Conservation (phyloP, 2,888 invertebrate species). For the Mesorhabditis spiculigera region DNA sequence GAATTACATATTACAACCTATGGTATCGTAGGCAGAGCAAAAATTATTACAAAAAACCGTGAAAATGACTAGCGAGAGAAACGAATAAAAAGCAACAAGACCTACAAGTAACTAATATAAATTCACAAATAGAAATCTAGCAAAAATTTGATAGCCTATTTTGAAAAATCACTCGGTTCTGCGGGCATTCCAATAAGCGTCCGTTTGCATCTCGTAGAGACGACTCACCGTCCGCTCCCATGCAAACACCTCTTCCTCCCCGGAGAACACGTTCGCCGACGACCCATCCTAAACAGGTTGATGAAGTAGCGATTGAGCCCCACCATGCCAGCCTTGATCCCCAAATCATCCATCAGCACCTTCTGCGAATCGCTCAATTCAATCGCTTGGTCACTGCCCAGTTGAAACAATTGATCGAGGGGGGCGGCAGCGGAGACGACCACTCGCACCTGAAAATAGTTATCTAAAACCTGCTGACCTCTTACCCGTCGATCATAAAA, state of each 20-base stretch:
- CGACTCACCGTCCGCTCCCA: constrained; percentile 89
- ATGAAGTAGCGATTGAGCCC: constrained; percentile 21
- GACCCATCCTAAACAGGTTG: constrained; percentile 68
- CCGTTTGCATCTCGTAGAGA: constrained; percentile 90
- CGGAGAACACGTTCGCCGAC: constrained; percentile 86
- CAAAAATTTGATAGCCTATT: no score
- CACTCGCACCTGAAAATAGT: constrained; percentile 68
- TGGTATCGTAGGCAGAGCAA: no score
- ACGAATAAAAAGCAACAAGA: no score
- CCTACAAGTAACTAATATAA: no score
- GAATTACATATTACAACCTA: no score
- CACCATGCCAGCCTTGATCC: constrained; percentile 66
- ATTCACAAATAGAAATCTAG: no score
- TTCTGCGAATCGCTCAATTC: constrained; percentile 74
- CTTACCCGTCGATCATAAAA: constrained; percentile 84
- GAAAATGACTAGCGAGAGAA: no score
- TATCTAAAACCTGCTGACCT: background rate
- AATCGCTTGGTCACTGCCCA: constrained; percentile 47
- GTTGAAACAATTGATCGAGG: constrained; percentile 73
- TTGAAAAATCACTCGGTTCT: constrained; percentile 9
- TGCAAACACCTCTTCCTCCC: constrained; percentile 95
- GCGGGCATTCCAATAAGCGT: constrained; percentile 77
- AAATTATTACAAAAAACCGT: no score
- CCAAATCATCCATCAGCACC: constrained; percentile 90
- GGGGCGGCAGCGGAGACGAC: constrained; percentile 80